Evolutionary conservation across 2,797 vertebrate genomes (phyloP).

Genomic region (Falco columbarius): DNA sequence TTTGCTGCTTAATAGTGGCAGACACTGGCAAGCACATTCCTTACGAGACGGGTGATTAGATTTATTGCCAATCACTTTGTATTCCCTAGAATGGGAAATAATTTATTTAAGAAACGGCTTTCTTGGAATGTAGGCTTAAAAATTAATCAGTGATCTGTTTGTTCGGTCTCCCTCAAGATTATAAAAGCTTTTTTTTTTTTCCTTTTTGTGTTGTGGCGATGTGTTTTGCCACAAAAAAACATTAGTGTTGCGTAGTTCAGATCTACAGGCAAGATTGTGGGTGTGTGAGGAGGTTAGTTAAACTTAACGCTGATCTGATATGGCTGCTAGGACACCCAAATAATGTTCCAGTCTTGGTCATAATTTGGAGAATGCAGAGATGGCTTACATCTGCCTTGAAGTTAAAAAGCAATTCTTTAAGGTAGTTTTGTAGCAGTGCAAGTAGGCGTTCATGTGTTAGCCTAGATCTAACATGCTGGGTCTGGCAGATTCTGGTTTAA

Average conservation of each 20-base stretch:
- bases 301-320: not conserved
- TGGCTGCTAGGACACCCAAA: not conserved
- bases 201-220: not conserved
- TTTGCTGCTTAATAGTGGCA: not conserved
- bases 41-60: not conserved
- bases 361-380: not conserved
- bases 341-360: not conserved
- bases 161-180: not conserved
- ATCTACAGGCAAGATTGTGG: not conserved
- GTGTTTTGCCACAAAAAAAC: not conserved
- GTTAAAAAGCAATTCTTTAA: not conserved
- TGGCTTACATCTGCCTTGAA: not conserved
- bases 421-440: not conserved
- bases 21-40: not conserved
- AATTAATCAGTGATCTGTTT: not conserved
- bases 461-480: not conserved
- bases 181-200: not conserved
- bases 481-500: not conserved
- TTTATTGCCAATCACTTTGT: constrained; percentile 15
- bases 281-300: not conserved
- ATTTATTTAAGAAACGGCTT: not conserved
- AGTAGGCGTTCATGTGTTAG: not conserved
- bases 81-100: constrained; percentile 1
- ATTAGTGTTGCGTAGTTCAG: not conserved
- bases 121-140: constrained; percentile 8